Evolutionary conservation across 1,140 invertebrate genomes (phyloP), one percentile per base, ranked within the genome.

Genomic region (Eufriesea mexicana): DNA sequence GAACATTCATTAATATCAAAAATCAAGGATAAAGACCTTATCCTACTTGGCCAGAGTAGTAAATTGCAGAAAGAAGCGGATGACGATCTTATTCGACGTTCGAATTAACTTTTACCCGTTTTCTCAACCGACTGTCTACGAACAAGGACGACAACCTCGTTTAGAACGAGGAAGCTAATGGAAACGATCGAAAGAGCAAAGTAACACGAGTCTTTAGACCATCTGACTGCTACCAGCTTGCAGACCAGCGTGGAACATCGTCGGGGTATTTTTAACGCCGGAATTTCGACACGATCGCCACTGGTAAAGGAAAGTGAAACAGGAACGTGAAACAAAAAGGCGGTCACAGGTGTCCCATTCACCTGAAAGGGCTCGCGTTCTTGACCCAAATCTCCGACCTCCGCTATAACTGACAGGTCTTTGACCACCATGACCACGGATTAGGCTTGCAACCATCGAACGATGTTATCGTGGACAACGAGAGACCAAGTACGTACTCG

Each of bases 271-370:
- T 72, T n/a, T 28, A 20, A 28, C 23, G 12, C 6, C 25, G 0
- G 16, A 20, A 47, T 57, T 76, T 67, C 62, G 45, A 57, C 25
- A 49, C 18, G 28, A 4, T 18, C 18, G 8, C 28, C 45, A 45
- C 18, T 28, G 42, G 20, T 2, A 14, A 67, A 59, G 16, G 78
- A 68, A 82, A 76, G 79, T 80, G 59, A 80, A 73, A 73, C 23
- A 55, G 14, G 71, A 51, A 18, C 8, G 35, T n/a, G 47, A 1
- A 47, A 66, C 10, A 16, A 67, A 75, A 42, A 35, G 35, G 18
- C 9, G n/a, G 47, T 14, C 42, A 25, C 47, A 78, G 62, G 49
- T 77, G 66, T 77, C 5, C 45, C 74, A 70, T 70, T 78, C 64
- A 62, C 14, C 35, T n/a, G 54, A 68, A 79, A 86, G 61, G 79